phyloP scores from a whole-genome alignment of 1,140 invertebrate species.

The Heterodera schachtii region DNA sequence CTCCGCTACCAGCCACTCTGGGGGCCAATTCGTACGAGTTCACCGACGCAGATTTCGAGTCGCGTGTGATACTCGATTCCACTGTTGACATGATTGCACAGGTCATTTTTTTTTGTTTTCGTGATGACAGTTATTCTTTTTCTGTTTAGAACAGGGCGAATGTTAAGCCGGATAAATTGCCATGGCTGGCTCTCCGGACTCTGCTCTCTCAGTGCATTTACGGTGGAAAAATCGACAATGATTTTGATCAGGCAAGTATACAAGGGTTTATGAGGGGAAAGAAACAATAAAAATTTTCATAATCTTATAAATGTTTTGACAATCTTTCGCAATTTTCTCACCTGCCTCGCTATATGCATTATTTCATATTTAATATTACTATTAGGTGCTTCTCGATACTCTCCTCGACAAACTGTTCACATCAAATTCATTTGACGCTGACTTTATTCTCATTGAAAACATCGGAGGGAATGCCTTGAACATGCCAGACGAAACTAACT shows the following conservation, averaged over 20 bases:
- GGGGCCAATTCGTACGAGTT: conserved; percentile 98
- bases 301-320: no score
- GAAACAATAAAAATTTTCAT: background rate
- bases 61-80: conserved; percentile 97
- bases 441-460: conserved; percentile 89
- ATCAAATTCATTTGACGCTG: conserved; percentile 86
- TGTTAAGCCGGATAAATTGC: conserved; percentile 94
- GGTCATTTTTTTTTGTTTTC: conserved; percentile 69
- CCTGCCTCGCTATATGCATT: no score
- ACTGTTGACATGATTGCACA: conserved; percentile 98
- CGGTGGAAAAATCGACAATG: conserved; percentile 98
- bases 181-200: conserved; percentile 95
- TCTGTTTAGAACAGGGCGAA: conserved; percentile 78
- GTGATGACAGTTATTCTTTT: background rate
- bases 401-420: conserved; percentile 90
- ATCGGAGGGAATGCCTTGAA: conserved; percentile 83
- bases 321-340: no score
- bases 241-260: conserved; percentile 81
- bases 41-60: conserved; percentile 96
- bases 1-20: conserved; percentile 92
- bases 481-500: conserved; percentile 91
- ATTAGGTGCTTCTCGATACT: background rate
- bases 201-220: conserved; percentile 96
- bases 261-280: no score
- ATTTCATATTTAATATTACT: no score